These are phyloP conservation scores for Coelopa frigida DNA, from an alignment of 1,140 invertebrate genomes.

Conservation along the genomic window DNA sequence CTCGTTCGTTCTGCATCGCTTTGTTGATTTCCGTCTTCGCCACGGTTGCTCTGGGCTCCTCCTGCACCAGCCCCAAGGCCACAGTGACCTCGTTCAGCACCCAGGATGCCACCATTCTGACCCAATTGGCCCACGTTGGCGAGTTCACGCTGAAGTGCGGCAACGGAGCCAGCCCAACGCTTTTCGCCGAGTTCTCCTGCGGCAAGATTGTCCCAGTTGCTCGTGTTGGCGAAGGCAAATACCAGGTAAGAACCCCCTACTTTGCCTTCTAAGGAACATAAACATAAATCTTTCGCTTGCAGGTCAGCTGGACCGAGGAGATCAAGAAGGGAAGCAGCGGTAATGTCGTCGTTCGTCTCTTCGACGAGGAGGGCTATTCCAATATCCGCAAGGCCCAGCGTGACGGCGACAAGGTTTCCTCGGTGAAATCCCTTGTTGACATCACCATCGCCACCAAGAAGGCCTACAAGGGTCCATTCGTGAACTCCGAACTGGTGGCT, in stretches of 20 bases:
- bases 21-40: constrained; percentile 28
- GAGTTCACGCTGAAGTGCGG: constrained; percentile 67
- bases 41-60: background rate
- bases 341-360: constrained; percentile 70
- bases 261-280: background rate
- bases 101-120: constrained; percentile 81
- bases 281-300: constrained; percentile 5
- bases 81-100: constrained; percentile 73
- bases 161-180: constrained; percentile 53
- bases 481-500: constrained; percentile 87
- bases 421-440: constrained; percentile 65
- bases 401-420: constrained; percentile 57
- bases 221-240: constrained; percentile 64
- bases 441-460: constrained; percentile 75
- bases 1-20: constrained; percentile 19
- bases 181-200: constrained; percentile 77
- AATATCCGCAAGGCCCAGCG: constrained; percentile 69
- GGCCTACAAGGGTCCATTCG: constrained; percentile 82
- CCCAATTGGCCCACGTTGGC: constrained; percentile 70
- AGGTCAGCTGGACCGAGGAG: constrained; percentile 91
- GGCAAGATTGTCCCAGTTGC: constrained; percentile 74
- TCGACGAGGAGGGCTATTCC: constrained; percentile 86
- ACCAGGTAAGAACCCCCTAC: constrained; percentile 56
- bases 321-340: constrained; percentile 71
- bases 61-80: constrained; percentile 58